Conservation (phyloP, 2,888 invertebrate genomes). For the Harpagoxenus sublaevis region DNA sequence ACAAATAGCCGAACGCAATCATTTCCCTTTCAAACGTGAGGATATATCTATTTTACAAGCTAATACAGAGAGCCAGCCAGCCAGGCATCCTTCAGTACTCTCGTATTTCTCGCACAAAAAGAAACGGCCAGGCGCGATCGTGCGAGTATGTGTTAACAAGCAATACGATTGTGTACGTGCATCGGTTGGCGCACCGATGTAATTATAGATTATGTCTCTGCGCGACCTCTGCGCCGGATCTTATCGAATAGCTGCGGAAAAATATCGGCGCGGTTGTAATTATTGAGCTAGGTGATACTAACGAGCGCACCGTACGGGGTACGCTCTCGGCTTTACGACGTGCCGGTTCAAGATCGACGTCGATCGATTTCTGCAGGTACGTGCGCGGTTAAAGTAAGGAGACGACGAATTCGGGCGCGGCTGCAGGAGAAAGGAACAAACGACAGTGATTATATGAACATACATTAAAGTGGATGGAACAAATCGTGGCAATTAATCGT, state of each 20-base stretch:
- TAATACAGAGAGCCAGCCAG: constrained; percentile 7
- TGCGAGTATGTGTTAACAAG: constrained; percentile 44
- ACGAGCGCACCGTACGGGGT: constrained; percentile 61
- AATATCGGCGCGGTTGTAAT: constrained; percentile 77
- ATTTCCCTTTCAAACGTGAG: constrained; percentile 27
- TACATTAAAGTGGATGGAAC: constrained; percentile 68
- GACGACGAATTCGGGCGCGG: constrained; percentile 72
- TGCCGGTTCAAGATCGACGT: constrained; percentile 64
- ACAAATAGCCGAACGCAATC: constrained; percentile 39
- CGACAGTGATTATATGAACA: constrained; percentile 65
- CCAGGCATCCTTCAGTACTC: constrained; percentile 39
- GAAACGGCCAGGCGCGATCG: constrained; percentile 7
- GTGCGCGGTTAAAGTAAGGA: constrained; percentile 39
- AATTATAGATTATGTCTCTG: constrained; percentile 84
- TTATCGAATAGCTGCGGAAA: constrained; percentile 75
- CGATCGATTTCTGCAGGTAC: constrained; percentile 63
- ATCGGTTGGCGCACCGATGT: constrained; percentile 76
- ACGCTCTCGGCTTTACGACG: constrained; percentile 45
- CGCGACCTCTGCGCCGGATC: constrained; percentile 78
- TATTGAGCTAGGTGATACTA: constrained; percentile 71
- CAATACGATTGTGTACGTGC: constrained; percentile 27
- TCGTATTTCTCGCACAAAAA: constrained; percentile 11
- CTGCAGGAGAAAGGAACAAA: constrained; percentile 69
- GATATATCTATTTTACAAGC: constrained; percentile 50
- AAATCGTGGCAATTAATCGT: constrained; percentile 71